A percentile compares a stretch with the other conserved stretches of the same genome.
Evolutionary conservation across 2,113 vertebrate genomes (phyloP).

Genomic region (Aepyceros melampus): DNA sequence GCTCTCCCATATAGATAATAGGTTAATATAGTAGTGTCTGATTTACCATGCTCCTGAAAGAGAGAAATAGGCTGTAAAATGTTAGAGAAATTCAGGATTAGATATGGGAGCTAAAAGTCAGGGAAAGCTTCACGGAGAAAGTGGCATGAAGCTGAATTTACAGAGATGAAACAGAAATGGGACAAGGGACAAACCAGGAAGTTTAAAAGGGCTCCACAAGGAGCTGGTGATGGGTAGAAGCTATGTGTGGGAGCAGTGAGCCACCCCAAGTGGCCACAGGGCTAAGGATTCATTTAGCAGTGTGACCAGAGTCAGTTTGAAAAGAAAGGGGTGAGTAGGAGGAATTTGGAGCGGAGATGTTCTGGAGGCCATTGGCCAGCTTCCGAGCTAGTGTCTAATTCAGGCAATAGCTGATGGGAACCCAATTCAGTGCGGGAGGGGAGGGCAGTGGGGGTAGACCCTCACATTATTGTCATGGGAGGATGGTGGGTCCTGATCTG

Average conservation of each 20-base stretch:
- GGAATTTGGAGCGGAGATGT: not conserved
- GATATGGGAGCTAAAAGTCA: not conserved
- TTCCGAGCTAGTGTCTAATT: not conserved
- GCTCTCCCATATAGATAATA: not conserved
- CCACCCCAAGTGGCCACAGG: accelerated
- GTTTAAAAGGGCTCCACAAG: not conserved
- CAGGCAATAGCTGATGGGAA: not conserved
- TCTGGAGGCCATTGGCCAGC: not conserved
- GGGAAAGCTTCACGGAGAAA: not conserved
- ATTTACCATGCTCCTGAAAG: not conserved
- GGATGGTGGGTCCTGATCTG: no score
- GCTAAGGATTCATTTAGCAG: not conserved
- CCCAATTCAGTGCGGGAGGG: not conserved
- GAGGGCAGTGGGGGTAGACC: not conserved
- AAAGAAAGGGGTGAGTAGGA: not conserved
- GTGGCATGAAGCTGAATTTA: not conserved
- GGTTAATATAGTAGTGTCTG: not conserved
- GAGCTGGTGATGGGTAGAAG: not conserved
- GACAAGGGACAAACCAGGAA: not conserved
- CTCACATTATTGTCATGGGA: no score
- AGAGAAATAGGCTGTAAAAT: not conserved
- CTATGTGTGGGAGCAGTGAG: no score
- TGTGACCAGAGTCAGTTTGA: not conserved
- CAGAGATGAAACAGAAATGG: not conserved
- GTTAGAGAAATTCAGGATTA: not conserved